Evolutionary conservation across 1,140 invertebrate genomes (phyloP).

Genomic region (Diorhabda elongata): DNA sequence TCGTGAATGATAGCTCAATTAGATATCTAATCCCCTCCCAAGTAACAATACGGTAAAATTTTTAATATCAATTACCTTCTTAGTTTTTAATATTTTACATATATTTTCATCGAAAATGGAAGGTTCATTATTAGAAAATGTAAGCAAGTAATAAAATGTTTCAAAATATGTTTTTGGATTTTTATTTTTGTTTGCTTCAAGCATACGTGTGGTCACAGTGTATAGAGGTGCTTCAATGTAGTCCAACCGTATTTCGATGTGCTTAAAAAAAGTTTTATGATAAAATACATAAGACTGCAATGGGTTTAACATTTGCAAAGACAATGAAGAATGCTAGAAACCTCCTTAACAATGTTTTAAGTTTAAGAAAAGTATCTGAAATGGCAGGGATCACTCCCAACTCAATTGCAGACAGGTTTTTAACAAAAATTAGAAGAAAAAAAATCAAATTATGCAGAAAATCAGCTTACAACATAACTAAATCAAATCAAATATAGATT

Average conservation of each 20-base stretch:
- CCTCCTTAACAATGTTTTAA: not conserved
- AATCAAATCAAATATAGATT: not conserved
- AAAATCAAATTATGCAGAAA: not conserved
- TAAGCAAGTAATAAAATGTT: not conserved
- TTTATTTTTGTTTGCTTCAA: not conserved
- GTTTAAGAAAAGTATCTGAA: not conserved
- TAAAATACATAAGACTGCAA: not conserved
- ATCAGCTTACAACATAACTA: not conserved
- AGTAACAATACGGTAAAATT: not conserved
- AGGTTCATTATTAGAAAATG: not conserved
- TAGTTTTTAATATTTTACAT: not conserved
- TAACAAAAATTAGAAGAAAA: too few relatives aligned
- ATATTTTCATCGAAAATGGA: not conserved
- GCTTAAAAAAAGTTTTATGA: not conserved
- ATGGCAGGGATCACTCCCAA: not conserved
- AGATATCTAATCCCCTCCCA: too few relatives aligned
- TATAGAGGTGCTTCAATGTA: not conserved
- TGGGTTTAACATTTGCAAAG: not conserved
- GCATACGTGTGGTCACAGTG: not conserved
- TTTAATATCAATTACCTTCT: not conserved
- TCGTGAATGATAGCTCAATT: too few relatives aligned
- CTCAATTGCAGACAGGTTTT: not conserved
- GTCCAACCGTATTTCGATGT: not conserved
- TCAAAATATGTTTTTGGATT: not conserved
- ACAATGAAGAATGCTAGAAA: not conserved